Base-by-base conservation (phyloP, 2,888 invertebrate species). In the Busseola fusca region DNA sequence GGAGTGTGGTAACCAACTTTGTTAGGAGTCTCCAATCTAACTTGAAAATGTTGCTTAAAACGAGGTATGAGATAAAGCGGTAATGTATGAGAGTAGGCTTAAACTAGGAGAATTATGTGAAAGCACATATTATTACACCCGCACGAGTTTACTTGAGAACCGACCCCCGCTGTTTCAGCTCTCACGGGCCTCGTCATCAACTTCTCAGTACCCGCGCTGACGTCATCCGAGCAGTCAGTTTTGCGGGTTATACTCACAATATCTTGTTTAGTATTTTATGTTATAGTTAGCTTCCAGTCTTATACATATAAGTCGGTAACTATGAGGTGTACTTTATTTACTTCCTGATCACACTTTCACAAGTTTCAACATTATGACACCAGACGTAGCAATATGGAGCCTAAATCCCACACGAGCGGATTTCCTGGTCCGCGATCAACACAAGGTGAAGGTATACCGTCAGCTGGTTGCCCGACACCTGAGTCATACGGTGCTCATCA, bases 381-480 rank as follows among this genome's bases (percentile, higher is more conserved):
- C 77, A 89, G 90, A 84, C 50, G 79, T 90, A 50, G 87, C 88
- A 45, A 63, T 89, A 71, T 91, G 91, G 91, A 85, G 71, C n/a
- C 56, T 88, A 60, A 72, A 76, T 14, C 81, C 84, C 1, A 68
- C 70, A 1, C 71, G 69, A 48, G 89, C 83, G 3, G 88, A 91
- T 58, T 91, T 86, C 78, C 69, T 91, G 25, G 87, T 91, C 18
- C 65, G 58, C 10, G 25, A 60, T 7, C 72, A 84, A 2, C 64
- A 87, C 16, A 85, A 82, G 62, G 66, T 83, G 40, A 81, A 83
- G 48, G 86, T 91, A 5, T 75, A 87, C 52, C 78, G 80, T 1
- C 70, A 77, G 42, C 74, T 91, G 37, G 74, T 50, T 3, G 34
- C 74, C 0, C 72, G 75, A 2, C 76, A 79, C 0, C 74, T 91